Evolutionary conservation across 2,888 invertebrate genomes (phyloP), one percentile per base, ranked within the genome.

Genomic region (Metalampra italica): DNA sequence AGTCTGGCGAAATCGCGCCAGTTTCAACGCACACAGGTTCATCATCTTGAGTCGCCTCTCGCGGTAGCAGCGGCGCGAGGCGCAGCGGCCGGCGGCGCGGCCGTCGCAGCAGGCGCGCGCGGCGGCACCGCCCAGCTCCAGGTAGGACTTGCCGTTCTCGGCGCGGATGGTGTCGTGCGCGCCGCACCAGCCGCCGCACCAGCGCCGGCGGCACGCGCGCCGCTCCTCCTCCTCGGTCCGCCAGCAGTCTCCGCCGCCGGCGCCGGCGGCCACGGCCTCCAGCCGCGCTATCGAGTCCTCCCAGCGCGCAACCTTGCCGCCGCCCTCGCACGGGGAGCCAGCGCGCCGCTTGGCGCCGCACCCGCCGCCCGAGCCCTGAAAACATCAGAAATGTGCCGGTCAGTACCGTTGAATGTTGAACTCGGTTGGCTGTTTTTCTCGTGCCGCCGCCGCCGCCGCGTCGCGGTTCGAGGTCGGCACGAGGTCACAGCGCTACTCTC

Each of bases 1-100:
- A 61, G 95, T 95, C 80, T 97, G 96, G 48, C 96, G 92, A 70
- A 95, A 94, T 66, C 96, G 92, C 71, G 96, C 95, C 60, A 98
- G 90, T 86, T 98, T 98, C 80, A 95, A 94, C 93, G 97, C 96
- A 60, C 97, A 97, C 59, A 97, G 92, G 80, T 97, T 96, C 78
- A 97, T 93, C 75, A 97, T 96, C 69, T 96, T 95, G 70, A 96
- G 92, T 49, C 97, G 92, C 59, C 95, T 91, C 74, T 96, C 96
- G 75, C 95, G 92, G 83, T 96, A 96, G 81, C 96, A 96, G 53
- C 95, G 94, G 50, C 93, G 90, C 55, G 94, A 94, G 69, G 94
- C 93, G 80, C 95, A 95, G 92, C 96, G 94, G 61, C 91, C 91
- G 60, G 92, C 92, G 57, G 92, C 91, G 64, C 93, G 92, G 57